Base-by-base conservation (phyloP, 2,113 vertebrate genomes). In the Conger conger region DNA sequence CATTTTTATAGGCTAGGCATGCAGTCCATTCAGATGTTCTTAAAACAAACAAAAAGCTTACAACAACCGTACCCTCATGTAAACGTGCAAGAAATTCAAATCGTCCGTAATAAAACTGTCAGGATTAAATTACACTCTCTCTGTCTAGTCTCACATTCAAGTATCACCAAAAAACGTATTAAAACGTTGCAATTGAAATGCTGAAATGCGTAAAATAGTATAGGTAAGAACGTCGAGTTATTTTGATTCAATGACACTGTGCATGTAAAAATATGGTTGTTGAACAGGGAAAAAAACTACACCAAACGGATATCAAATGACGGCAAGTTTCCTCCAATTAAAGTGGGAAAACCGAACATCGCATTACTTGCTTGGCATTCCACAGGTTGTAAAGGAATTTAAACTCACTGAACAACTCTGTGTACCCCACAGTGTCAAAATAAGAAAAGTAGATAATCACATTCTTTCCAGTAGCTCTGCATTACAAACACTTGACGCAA, bases 71-170 rank as follows among this genome's bases (percentile, higher is more conserved):
- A 73, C 68, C 68, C 68, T 73, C 68, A 73, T 33, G 68, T 13
- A 73, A 73, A 73, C 68, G 68, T 73, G 68, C 68, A 73, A 33
- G 68, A 73, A 73, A 73, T 73, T 73, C 68, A n/a, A 73, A 73
- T 73, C 27, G 27, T 73, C 68, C n/a, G 68, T 33, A 73, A 73
- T 73, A 73, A 73, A 73, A 73, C 68, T 73, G 68, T 73, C 68
- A 73, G 68, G 68, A 73, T 73, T 73, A 73, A 73, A 73, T 73
- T 73, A 73, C 68, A 73, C 68, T 73, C 27, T 33, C n/a, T 33
- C 68, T 73, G 68, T 73, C 57, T 63, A 63, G 9, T 73, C 68
- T 23, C 68, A 73, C 68, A n/a, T 73, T 73, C 30, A 73, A n/a
- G 68, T 33, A 33, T 15, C 27, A 73, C 68, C 9, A 73, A 73